Evolutionary conservation across 2,888 invertebrate species (phyloP).

Genomic region (Fragum whitleyi): DNA sequence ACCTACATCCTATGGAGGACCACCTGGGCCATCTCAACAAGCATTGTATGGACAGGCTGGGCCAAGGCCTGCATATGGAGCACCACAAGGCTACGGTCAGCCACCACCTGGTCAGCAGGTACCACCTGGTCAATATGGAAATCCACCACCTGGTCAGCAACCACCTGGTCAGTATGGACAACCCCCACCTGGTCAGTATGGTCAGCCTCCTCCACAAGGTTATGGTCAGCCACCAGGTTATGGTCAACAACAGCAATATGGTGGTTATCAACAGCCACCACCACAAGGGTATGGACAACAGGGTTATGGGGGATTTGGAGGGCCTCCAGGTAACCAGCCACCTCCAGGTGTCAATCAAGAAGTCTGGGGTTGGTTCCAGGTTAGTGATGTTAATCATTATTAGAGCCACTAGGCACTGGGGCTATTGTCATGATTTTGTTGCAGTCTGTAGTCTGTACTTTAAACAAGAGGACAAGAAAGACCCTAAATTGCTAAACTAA

Average conservation of each 20-base stretch:
- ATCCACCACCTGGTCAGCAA: conserved; percentile 47
- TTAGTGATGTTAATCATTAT: conserved; percentile 46
- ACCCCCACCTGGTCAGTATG: conserved; percentile 2
- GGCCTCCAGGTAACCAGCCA: conserved; percentile 63
- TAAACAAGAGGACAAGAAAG: too few relatives aligned
- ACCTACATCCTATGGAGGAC: conserved; percentile 43
- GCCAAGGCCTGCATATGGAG: conserved; percentile 65
- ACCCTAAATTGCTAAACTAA: too few relatives aligned
- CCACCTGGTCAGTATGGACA: conserved; percentile 53
- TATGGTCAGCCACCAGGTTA: conserved; percentile 60
- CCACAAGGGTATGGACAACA: conserved; percentile 47
- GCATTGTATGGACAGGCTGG: conserved; percentile 30
- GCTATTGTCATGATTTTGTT: too few relatives aligned
- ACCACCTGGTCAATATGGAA: conserved; percentile 41
- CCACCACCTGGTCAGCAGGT: conserved; percentile 29
- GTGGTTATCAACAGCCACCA: conserved; percentile 53
- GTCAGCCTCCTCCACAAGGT: conserved; percentile 22
- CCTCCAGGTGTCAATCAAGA: conserved; percentile 82
- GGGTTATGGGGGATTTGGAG: conserved; percentile 60
- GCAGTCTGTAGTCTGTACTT: too few relatives aligned
- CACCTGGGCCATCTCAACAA: conserved; percentile 33
- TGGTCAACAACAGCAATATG: conserved; percentile 58
- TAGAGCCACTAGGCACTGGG: not conserved
- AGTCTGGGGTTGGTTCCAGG: conserved; percentile 85
- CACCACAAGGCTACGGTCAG: conserved; percentile 57